These are phyloP conservation scores for Podarcis cretensis DNA, from an alignment of 2,113 vertebrate species.

Conservation along the genomic window DNA sequence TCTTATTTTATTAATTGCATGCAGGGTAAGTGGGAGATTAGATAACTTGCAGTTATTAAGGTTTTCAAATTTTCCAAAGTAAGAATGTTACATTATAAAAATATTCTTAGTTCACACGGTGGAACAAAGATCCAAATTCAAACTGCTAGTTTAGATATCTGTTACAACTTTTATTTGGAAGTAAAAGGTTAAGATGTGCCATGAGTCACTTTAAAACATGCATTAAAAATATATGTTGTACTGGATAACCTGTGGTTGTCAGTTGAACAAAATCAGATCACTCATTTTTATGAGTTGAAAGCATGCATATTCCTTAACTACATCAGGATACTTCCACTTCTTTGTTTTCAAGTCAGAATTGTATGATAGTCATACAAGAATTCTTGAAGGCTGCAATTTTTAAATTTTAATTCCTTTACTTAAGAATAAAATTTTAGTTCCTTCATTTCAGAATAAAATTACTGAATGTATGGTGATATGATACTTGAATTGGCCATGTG, in stretches of 20 bases:
- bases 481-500: constrained; percentile 24
- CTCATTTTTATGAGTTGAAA: neutral
- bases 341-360: constrained; percentile 7
- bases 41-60: neutral
- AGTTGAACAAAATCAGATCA: constrained; percentile 39
- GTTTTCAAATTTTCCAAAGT: neutral
- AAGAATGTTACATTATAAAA: neutral
- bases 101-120: neutral
- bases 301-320: neutral
- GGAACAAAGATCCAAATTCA: neutral
- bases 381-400: constrained; percentile 43
- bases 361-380: neutral
- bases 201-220: constrained; percentile 9
- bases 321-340: neutral
- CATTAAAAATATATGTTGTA: constrained; percentile 37
- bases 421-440: constrained; percentile 12
- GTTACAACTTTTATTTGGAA: neutral
- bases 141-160: neutral
- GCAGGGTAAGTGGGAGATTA: neutral
- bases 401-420: constrained; percentile 49
- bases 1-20: constrained; percentile 41
- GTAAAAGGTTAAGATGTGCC: neutral
- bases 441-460: neutral
- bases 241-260: constrained; percentile 36
- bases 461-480: constrained; percentile 31